Evolutionary conservation across 2,888 invertebrate species (phyloP), one percentile per base, ranked within the genome.

Genomic region (Ellobium chinense): DNA sequence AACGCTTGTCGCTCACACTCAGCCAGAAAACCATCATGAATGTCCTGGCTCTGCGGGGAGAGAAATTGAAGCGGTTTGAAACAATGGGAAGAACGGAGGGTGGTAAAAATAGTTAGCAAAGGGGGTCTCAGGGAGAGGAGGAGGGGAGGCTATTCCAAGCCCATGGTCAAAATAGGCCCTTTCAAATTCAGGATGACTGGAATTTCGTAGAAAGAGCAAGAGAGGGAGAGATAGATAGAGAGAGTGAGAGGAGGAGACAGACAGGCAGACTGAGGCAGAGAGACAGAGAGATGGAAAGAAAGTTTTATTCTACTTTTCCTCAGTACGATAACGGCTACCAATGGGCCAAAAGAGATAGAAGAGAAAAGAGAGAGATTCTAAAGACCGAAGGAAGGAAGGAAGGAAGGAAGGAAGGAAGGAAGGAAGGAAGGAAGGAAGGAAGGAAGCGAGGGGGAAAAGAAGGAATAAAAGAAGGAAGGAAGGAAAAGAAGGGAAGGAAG

Each of bases 241-340:
- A 70, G 78, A 63, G n/a, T 31, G 66, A 65, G 46, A 31, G 31
- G 39, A 29, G 31, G 74, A 74, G 60, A 62, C 24, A 74, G 60
- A 74, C 34, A 76, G 46, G 46, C 31, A 54, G 36, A 46, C 65
- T 54, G 54, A 66, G 76, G 66, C 54, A 76, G 76, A 76, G 54
- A 76, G 54, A 66, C 1, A 77, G 56, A 58, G 56, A 69, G 36
- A 69, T n/a, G n/a, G n/a, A n/a, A n/a, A n/a, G n/a, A n/a, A n/a
- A n/a, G n/a, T n/a, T n/a, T n/a, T n/a, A n/a, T n/a, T n/a, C n/a
- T n/a, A n/a, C n/a, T n/a, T n/a, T n/a, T n/a, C n/a, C n/a, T n/a
- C n/a, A n/a, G n/a, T n/a, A n/a, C n/a, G n/a, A n/a, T n/a, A n/a
- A n/a, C n/a, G n/a, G n/a, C n/a, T n/a, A n/a, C n/a, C n/a, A n/a